Conservation (phyloP, 2,797 vertebrate species). For the Saxicola maurus region DNA sequence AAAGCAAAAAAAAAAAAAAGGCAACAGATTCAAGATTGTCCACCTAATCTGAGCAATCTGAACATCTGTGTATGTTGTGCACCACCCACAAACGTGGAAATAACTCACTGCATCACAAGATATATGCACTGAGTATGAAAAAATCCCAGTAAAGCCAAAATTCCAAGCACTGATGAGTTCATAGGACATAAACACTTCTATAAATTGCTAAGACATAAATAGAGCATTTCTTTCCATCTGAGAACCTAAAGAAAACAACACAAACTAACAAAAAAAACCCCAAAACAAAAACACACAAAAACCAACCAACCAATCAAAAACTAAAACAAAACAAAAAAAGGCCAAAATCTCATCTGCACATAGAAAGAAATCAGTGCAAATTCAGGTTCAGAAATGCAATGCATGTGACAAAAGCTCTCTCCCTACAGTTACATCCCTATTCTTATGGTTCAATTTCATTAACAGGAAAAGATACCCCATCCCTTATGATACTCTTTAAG, state of each 20-base stretch:
- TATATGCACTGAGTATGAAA: neutral
- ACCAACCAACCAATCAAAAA: too few relatives aligned
- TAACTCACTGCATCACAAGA: neutral
- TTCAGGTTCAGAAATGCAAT: neutral
- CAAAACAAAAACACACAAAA: neutral
- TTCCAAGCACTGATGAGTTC: neutral
- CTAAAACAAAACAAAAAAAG: neutral
- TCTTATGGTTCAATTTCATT: neutral
- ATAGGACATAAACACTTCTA: neutral
- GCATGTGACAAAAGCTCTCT: neutral
- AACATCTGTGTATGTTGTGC: neutral
- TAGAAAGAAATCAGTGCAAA: neutral
- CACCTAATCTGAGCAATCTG: neutral
- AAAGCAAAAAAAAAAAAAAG: neutral
- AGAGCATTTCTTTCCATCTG: neutral
- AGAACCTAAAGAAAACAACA: neutral
- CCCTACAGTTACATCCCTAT: fast-evolving
- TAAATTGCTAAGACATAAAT: neutral
- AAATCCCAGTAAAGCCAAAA: neutral
- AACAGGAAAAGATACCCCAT: neutral
- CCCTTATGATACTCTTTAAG: neutral
- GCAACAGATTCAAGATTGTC: neutral
- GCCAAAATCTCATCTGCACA: neutral
- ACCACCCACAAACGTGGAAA: neutral
- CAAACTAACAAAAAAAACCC: neutral